These are phyloP conservation scores for Bombus vancouverensis DNA, from an alignment of 1,140 invertebrate genomes.

Conservation along the genomic window DNA sequence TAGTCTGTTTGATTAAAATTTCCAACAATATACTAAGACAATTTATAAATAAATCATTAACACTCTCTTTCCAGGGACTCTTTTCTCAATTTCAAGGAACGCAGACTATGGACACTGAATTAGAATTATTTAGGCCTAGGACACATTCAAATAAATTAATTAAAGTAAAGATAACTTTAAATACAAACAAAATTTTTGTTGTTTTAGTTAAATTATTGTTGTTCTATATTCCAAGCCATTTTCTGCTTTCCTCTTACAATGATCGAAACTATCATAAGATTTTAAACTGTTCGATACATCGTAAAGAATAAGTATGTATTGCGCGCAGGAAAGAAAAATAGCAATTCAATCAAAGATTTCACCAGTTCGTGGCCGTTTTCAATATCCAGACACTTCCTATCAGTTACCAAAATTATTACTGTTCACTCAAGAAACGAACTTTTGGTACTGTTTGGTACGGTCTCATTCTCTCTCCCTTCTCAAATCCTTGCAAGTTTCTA, in stretches of 20 bases:
- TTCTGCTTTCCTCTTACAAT: constrained; percentile 58
- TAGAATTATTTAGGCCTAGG: constrained; percentile 38
- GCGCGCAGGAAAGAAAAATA: constrained; percentile 29
- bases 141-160: constrained; percentile 22
- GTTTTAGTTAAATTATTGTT: no score
- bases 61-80: background rate
- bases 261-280: background rate
- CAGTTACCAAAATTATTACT: constrained; percentile 25
- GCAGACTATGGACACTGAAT: constrained; percentile 16
- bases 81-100: constrained; percentile 11
- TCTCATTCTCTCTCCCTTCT: constrained; percentile 16
- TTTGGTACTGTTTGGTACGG: constrained; percentile 28
- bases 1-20: constrained; percentile 33
- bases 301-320: constrained; percentile 33
- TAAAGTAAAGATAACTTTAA: background rate
- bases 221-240: background rate
- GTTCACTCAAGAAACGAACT: constrained; percentile 1
- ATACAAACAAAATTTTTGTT: background rate
- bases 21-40: background rate
- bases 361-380: background rate
- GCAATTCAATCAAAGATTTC: constrained; percentile 15
- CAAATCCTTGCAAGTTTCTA: constrained; percentile 19
- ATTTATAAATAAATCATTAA: constrained; percentile 36
- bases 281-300: background rate
- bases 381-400: background rate